These are phyloP conservation scores for Pluvianellus socialis DNA, from an alignment of 2,113 vertebrate species.

Conservation along the genomic window DNA sequence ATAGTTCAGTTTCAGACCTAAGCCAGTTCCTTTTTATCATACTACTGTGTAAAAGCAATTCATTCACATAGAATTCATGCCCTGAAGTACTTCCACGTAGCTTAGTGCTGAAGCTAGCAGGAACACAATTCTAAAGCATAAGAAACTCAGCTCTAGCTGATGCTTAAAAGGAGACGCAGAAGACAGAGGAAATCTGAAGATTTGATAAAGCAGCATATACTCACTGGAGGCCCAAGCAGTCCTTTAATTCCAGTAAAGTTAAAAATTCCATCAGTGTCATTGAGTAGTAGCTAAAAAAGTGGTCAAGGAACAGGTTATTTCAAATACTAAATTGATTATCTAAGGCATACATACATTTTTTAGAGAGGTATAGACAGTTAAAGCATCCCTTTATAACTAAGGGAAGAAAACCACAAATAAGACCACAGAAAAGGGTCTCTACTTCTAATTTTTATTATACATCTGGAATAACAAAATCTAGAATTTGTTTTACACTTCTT, in stretches of 20 bases:
- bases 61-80: neutral
- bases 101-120: neutral
- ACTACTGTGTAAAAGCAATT: neutral
- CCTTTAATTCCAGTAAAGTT: conserved; percentile 83
- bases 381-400: neutral
- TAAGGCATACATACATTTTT: neutral
- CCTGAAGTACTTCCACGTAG: neutral
- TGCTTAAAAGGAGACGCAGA: neutral
- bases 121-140: neutral
- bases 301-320: neutral
- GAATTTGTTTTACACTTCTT: neutral
- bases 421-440: neutral
- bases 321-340: neutral
- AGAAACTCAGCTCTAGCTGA: neutral
- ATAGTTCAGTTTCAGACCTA: neutral
- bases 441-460: neutral
- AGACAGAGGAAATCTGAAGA: neutral
- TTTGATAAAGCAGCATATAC: conserved; percentile 49
- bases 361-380: neutral
- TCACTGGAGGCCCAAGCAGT: conserved; percentile 78
- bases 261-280: conserved; percentile 80
- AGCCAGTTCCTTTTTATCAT: neutral
- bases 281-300: conserved; percentile 80
- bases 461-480: neutral
- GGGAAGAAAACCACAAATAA: neutral